A percentile compares a stretch with the other conserved stretches of the same genome.
phyloP scores from a whole-genome alignment of 2,888 invertebrate genomes.

The Patella pellucida region DNA sequence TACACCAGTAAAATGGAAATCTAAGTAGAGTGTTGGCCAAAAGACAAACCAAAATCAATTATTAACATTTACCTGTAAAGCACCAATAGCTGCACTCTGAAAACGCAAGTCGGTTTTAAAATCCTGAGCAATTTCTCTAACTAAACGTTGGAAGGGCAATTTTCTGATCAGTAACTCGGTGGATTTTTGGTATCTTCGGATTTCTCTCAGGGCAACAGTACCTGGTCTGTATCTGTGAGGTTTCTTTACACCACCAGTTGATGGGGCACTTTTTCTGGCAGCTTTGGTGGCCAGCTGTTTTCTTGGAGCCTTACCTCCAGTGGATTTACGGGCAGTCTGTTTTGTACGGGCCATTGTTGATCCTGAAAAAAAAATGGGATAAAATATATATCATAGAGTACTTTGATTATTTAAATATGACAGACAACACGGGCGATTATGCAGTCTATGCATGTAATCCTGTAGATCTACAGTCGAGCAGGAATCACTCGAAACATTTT shows the following conservation, averaged over 20 bases:
- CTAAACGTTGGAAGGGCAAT: slow-evolving; percentile 70
- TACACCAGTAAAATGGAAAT: too few relatives aligned
- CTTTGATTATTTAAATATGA: too few relatives aligned
- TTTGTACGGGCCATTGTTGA: slow-evolving; percentile 70
- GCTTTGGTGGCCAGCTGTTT: slow-evolving; percentile 72
- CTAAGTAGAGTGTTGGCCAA: too few relatives aligned
- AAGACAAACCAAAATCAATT: too few relatives aligned
- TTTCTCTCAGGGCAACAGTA: slow-evolving; percentile 71
- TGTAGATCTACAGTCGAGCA: too few relatives aligned
- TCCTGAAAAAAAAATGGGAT: neutral
- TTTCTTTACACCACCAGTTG: slow-evolving; percentile 72
- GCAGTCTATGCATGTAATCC: too few relatives aligned
- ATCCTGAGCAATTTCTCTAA: slow-evolving; percentile 72
- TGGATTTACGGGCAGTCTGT: slow-evolving; percentile 71
- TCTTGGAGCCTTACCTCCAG: slow-evolving; percentile 71
- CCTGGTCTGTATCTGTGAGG: slow-evolving; percentile 72
- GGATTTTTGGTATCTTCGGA: slow-evolving; percentile 71
- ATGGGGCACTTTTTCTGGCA: slow-evolving; percentile 71
- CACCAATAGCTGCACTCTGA: slow-evolving; percentile 71
- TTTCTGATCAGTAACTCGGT: slow-evolving; percentile 71
- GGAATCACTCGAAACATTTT: too few relatives aligned
- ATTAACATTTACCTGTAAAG: slow-evolving; percentile 64
- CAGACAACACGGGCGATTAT: too few relatives aligned
- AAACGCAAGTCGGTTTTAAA: slow-evolving; percentile 72
- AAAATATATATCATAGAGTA: too few relatives aligned